Percentiles rank a stretch among this genome's conserved stretches.
Conservation (phyloP, 2,113 vertebrate species). For the Caranx ignobilis region DNA sequence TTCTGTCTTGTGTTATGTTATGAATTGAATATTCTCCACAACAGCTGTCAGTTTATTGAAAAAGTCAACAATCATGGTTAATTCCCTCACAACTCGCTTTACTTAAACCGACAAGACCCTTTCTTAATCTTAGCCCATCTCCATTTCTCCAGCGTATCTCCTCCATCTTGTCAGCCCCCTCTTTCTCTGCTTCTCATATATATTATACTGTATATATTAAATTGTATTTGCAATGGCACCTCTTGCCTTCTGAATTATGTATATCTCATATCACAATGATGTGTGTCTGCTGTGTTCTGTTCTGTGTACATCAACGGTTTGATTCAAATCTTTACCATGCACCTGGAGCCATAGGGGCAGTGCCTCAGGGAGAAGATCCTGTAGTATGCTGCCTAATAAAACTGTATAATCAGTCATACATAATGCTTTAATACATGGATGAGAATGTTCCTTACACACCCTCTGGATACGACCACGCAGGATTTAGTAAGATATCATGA, state of each 20-base stretch:
- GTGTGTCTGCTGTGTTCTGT: not conserved
- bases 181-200: conserved; percentile 1
- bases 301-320: not conserved
- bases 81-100: not conserved
- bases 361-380: not conserved
- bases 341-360: not conserved
- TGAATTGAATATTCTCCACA: not conserved
- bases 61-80: not conserved
- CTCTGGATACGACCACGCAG: not conserved
- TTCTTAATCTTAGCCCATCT: not conserved
- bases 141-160: not conserved
- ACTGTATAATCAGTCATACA: conserved; percentile 7
- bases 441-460: conserved; percentile 7
- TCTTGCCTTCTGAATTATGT: not conserved
- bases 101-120: not conserved
- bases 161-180: not conserved
- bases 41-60: not conserved
- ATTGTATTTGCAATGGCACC: conserved; percentile 9
- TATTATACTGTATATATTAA: conserved; percentile 21
- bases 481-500: not conserved
- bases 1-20: not conserved
- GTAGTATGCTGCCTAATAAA: conserved; percentile 3
- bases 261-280: conserved; percentile 6
- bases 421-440: not conserved
- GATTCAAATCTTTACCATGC: not conserved